Evolutionary conservation across 2,888 invertebrate species (phyloP).

Genomic region (Drosophila setosimentum): DNA sequence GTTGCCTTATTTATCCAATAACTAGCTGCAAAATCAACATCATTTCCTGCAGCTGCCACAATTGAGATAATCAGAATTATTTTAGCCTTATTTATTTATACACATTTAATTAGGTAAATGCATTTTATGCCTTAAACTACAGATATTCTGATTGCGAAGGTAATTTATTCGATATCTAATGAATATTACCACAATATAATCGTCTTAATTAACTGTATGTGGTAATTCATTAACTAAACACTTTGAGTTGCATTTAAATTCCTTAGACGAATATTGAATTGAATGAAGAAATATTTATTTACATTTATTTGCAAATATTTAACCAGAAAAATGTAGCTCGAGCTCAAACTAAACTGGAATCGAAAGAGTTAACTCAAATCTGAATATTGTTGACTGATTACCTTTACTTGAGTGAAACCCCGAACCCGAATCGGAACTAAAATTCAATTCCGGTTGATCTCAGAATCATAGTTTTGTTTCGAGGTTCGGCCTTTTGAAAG

Average conservation of each 20-base stretch:
- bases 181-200: not conserved
- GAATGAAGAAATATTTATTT: too few species aligned
- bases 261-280: not conserved
- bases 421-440: not conserved
- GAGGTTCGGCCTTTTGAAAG: not conserved
- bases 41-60: slow-evolving; percentile 29
- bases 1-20: slow-evolving; percentile 45
- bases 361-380: not conserved
- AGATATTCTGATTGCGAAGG: too few species aligned
- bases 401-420: too few species aligned
- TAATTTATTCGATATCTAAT: not conserved
- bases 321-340: not conserved
- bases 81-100: slow-evolving; percentile 39
- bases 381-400: not conserved
- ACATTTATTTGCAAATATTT: not conserved
- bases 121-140: not conserved
- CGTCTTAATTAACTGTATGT: not conserved
- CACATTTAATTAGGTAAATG: slow-evolving; percentile 4
- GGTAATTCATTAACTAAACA: not conserved
- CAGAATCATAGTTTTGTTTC: not conserved
- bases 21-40: slow-evolving; percentile 22
- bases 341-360: not conserved
- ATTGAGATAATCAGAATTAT: slow-evolving; percentile 47
- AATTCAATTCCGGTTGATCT: not conserved
- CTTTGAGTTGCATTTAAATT: not conserved